Evolutionary conservation across 35 echinoderm and acorn worm species (phyloP).

Genomic region (Chiridota heheva): DNA sequence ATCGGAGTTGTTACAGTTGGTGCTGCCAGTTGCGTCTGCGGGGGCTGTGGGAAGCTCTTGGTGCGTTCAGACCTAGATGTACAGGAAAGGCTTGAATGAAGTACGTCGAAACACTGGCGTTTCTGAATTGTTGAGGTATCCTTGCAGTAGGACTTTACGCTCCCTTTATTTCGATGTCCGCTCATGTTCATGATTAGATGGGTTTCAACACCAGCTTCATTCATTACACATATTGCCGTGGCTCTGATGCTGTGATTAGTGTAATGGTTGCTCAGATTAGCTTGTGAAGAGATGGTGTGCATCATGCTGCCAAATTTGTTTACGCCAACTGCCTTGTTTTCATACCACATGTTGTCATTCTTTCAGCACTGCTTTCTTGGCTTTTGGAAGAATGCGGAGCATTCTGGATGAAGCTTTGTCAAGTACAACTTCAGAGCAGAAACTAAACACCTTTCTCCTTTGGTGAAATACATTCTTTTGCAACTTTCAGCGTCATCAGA

Average conservation of each 20-base stretch:
- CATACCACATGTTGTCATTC: not conserved
- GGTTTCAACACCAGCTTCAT: not conserved
- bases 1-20: no score
- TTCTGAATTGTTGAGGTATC: no score
- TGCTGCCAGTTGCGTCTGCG: no score
- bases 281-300: not conserved
- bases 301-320: constrained; percentile 14
- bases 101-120: no score
- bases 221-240: not conserved
- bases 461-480: not conserved
- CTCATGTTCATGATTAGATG: constrained; percentile 9
- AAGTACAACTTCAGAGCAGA: not conserved
- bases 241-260: constrained; percentile 18
- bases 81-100: no score
- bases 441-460: not conserved
- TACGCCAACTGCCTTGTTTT: not conserved
- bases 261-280: not conserved
- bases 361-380: not conserved
- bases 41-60: no score
- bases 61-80: no score
- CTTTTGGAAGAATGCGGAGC: not conserved
- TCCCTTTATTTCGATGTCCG: not conserved
- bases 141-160: not conserved
- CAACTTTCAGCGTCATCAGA: not conserved
- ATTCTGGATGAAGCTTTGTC: constrained; percentile 1